Evolutionary conservation across 2,113 vertebrate genomes (phyloP), one percentile per base, ranked within the genome.

Genomic region (Xiphias gladius): DNA sequence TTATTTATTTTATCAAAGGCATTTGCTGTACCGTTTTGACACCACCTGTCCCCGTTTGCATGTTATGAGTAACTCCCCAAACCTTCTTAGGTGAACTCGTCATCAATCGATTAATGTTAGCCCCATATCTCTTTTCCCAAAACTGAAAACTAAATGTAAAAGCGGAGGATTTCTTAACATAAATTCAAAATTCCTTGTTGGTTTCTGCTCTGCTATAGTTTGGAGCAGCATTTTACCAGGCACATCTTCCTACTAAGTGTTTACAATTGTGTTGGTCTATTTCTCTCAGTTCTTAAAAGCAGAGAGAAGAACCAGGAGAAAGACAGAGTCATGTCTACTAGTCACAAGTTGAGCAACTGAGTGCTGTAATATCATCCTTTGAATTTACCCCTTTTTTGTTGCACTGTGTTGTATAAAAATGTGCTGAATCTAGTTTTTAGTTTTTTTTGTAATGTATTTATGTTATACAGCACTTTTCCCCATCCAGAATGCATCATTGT

Each of bases 391-490:
- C 79, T 64, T 82, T 90, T 87, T 87, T 73, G 87, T 94, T 95
- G 94, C 94, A 94, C 94, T 94, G 93, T 94, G 93, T 94, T 94
- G 90, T 95, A 92, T 82, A 86, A 92, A 91, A 88, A 94, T 90
- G 83, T 94, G 92, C 94, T 94, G 92, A 94, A 94, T 94, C 93
- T 92, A 83, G 87, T 92, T 93, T 93, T 88, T 77, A 78, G 79
- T 92, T 88, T 85, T 91, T 88, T 92, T 94, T 92, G 83, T 94
- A 88, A 84, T 70, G 80, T 95, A 96, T 96, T 96, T 96, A 95
- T 95, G 94, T 95, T 96, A 76, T 89, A 86, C 92, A 90, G 95
- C 95, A 96, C 94, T 95, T 95, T 94, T 82, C 78, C 85, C 91
- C 86, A 43, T 84, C 85, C 79, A 85, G 89, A 85, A 71, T 79